A percentile compares a stretch with the other conserved stretches of the same genome.
Evolutionary conservation across 2,113 vertebrate genomes (phyloP).

Genomic region (Leptobrachium leishanense): DNA sequence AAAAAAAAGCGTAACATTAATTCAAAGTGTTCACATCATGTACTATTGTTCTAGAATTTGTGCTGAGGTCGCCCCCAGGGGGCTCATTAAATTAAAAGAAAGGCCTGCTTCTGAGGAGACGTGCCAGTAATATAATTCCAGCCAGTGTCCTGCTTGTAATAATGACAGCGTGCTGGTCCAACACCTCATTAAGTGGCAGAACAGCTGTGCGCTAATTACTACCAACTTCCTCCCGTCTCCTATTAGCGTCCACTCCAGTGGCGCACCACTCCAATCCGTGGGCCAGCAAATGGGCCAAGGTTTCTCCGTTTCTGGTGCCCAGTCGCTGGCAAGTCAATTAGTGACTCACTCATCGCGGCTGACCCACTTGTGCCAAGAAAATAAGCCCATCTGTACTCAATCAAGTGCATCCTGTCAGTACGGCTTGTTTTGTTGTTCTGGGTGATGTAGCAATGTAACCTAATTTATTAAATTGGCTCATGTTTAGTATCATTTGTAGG

Average conservation of each 20-base stretch:
- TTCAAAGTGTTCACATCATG: too few species aligned
- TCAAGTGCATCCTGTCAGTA: too few species aligned
- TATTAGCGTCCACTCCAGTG: background rate
- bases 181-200: background rate
- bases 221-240: background rate
- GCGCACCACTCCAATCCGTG: background rate
- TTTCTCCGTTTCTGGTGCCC: background rate
- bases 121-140: background rate
- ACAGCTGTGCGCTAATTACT: constrained; percentile 7
- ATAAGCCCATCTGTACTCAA: too few species aligned
- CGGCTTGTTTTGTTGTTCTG: too few species aligned
- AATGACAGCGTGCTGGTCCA: background rate
- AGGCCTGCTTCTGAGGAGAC: background rate
- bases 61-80: background rate
- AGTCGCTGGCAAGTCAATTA: background rate
- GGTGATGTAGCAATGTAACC: too few species aligned
- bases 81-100: background rate
- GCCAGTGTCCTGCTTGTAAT: background rate
- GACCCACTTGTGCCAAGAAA: too few species aligned
- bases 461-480: too few species aligned
- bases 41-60: background rate
- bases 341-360: background rate
- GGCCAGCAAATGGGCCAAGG: background rate
- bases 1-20: too few species aligned
- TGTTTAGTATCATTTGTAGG: too few species aligned